Conservation (phyloP, 2,797 vertebrate genomes). For the Myotis planiceps region DNA sequence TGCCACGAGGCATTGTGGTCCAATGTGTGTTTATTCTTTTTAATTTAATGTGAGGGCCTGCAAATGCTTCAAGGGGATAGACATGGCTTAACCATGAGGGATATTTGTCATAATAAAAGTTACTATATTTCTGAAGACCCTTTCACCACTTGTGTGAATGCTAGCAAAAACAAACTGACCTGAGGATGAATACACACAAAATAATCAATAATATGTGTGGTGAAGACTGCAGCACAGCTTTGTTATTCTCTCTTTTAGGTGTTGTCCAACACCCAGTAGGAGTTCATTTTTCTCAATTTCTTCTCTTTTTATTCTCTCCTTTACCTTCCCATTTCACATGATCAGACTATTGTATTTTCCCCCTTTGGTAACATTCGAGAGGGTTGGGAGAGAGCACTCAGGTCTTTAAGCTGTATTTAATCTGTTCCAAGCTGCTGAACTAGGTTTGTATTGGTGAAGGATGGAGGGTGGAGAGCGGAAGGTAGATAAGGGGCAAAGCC, state of each 20-base stretch:
- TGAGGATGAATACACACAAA: neutral
- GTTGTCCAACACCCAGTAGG: neutral
- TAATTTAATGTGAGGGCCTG: constrained; percentile 25
- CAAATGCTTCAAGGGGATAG: neutral
- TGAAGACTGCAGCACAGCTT: neutral
- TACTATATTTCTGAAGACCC: neutral
- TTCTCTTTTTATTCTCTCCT: neutral
- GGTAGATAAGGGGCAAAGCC: neutral
- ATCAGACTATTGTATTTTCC: neutral
- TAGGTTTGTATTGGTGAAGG: neutral
- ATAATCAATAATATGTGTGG: neutral
- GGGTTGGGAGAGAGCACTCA: neutral
- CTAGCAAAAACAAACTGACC: neutral
- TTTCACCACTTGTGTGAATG: neutral
- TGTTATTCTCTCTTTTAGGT: neutral
- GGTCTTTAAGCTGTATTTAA: neutral
- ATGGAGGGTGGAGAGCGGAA: neutral
- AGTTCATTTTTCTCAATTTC: neutral
- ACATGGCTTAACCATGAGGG: neutral
- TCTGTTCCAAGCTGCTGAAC: neutral
- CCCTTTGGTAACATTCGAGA: neutral
- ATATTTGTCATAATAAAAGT: constrained; percentile 12
- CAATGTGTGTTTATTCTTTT: constrained; percentile 2
- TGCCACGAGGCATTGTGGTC: neutral
- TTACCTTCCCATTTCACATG: neutral